Base-by-base conservation (phyloP, 2,888 invertebrate genomes). In the Strigamia crassipes region DNA sequence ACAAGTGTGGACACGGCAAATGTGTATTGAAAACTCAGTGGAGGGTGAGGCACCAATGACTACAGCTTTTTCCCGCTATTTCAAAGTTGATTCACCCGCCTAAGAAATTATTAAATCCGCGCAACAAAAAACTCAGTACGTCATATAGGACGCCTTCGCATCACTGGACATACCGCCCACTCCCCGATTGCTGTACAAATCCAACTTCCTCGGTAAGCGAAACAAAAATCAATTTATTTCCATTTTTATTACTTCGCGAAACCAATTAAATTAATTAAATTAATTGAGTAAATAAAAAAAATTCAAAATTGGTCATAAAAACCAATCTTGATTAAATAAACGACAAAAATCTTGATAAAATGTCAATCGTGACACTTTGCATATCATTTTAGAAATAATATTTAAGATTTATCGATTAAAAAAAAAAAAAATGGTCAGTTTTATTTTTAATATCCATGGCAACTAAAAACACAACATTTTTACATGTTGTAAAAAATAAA, bases 1-100 rank as follows among this genome's bases (percentile, higher is more conserved):
- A 66, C 61, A 66, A 66, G 61, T 66, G 61, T n/a, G n/a, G n/a
- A n/a, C n/a, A n/a, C n/a, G 61, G 23, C 61, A 66, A 18, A 23
- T 23, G 38, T 38, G 61, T 66, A 66, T 66, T 66, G 61, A 66
- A 66, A 66, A 66, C 18, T 23, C 21, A 66, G 61, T 66, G 23
- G 61, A 66, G 61, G 61, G 61, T 66, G 61, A 66, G 61, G 61
- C 61, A 66, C 61, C 13, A 23, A 23, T 66, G 61, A 66, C 61
- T 66, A n/a, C 61, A 66, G 27, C 21, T 66, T 66, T 66, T 66
- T 66, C 61, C 61, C 61, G 61, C 61, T 66, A 66, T 66, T 66
- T 66, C 46, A 66, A 66, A 66, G 61, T 66, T 66, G 61, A 66
- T 66, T 66, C 61, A 66, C 61, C 61, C 61, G 61, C 61, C 61